Evolutionary conservation across 2,113 vertebrate genomes (phyloP).

Genomic region (Scatophagus argus): DNA sequence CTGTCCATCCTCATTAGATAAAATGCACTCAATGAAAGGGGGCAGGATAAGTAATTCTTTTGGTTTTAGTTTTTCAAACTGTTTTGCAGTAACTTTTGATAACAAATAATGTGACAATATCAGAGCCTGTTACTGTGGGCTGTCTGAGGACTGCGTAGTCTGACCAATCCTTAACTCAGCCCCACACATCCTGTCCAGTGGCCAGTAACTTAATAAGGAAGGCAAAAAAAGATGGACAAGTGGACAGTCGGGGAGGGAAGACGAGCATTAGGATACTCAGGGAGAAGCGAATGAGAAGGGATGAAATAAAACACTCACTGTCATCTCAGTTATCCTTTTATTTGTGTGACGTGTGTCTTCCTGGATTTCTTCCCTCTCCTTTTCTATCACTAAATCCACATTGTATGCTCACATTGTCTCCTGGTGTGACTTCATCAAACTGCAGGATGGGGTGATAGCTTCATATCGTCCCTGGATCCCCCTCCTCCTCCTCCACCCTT

Average conservation of each 20-base stretch:
- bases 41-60: neutral
- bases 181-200: slow-evolving; percentile 13
- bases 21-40: neutral
- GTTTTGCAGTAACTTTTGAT: neutral
- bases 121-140: neutral
- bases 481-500: slow-evolving; percentile 86
- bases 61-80: neutral
- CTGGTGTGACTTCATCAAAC: slow-evolving; percentile 3
- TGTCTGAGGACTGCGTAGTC: neutral
- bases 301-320: slow-evolving; percentile 28
- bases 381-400: neutral
- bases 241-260: neutral
- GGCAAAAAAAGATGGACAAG: neutral
- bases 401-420: slow-evolving; percentile 3
- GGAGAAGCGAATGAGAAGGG: neutral
- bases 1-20: neutral
- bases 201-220: slow-evolving; percentile 18
- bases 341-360: neutral
- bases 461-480: slow-evolving; percentile 84
- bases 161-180: neutral
- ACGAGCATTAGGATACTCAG: neutral
- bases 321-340: neutral
- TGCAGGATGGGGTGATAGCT: slow-evolving; percentile 69
- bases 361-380: neutral
- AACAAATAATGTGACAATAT: neutral